Base-by-base conservation (phyloP, 64 coral and sea anemone species). In the Actinia equina region DNA sequence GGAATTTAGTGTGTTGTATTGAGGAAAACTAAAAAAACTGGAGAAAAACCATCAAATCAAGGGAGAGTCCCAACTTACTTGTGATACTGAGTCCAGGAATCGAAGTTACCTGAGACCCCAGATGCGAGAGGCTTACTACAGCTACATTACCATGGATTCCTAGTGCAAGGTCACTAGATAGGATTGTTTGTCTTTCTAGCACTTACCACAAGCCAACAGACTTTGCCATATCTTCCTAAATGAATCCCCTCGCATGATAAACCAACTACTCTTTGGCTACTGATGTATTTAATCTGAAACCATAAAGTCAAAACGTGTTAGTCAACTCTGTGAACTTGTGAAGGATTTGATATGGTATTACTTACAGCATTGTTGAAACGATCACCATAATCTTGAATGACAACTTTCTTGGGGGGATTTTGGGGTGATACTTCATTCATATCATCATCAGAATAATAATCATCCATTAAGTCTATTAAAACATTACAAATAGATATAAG, bases 171-270 rank as follows among this genome's bases (percentile, higher is more conserved):
- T 0, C 46, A 49, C 4, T 49, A 2, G 46, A 49, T 49, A 2
- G 46, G 7, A 49, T 6, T 49, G 46, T 57, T 57, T 57, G 22
- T 15, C 37, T 74, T 63, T n/a, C 0, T 63, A 22, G 19, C 5
- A 89, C 82, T 18, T 96, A 96, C 94, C 85, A 96, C 88, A 17
- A 96, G 86, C 94, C 88, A 96, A 55, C 94, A 96, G 71, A 96
- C 83, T 80, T 96, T 96, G 18, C 94, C 94, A 88, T 87, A 90
- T 93, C 94, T 97, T 37, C 84, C 88, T 61, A 97, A 58, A n/a
- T 97, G 85, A 30, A 90, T 80, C 12, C 94, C 94, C n/a, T 97
- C 91, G 86, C 91, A 97, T 25, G 82, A 76, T 37, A 93, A 25
- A 19, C 94, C 94, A 90, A 97, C 77, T 14, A 97, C 94, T 67